These are phyloP conservation scores for Drosophila affinis DNA, from an alignment of 2,888 invertebrate species.

Conservation along the genomic window DNA sequence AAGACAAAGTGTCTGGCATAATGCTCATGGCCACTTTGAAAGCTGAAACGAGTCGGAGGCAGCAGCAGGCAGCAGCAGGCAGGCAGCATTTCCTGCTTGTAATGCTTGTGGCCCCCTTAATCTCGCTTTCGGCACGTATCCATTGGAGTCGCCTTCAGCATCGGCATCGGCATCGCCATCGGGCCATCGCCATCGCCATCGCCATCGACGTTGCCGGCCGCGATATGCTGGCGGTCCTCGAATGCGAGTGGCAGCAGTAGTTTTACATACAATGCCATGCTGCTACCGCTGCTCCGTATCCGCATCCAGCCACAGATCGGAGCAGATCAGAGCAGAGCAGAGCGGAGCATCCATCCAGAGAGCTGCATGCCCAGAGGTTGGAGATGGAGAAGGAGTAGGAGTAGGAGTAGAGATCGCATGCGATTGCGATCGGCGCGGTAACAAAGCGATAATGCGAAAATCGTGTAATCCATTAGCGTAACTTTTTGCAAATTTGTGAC, in stretches of 20 bases:
- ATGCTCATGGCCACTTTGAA: conserved; percentile 73
- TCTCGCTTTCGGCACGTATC: conserved; percentile 70
- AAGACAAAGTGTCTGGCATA: conserved; percentile 77
- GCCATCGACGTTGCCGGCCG: conserved; percentile 23
- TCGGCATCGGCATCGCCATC: background rate
- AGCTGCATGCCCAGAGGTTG: background rate
- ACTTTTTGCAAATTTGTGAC: conserved; percentile 84
- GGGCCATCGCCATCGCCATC: background rate
- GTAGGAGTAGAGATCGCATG: conserved; percentile 70
- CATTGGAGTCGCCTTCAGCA: background rate
- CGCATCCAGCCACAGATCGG: conserved; percentile 36
- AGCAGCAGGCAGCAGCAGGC: conserved; percentile 7
- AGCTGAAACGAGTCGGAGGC: conserved; percentile 63
- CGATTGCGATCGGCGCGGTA: conserved; percentile 78
- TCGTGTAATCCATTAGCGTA: conserved; percentile 84
- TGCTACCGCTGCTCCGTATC: conserved; percentile 32
- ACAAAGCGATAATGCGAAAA: conserved; percentile 84
- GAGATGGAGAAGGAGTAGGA: background rate
- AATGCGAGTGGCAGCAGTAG: conserved; percentile 58
- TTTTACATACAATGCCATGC: conserved; percentile 75
- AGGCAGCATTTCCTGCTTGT: conserved; percentile 72
- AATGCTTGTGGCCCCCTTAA: conserved; percentile 67
- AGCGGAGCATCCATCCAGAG: background rate
- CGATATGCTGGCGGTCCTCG: conserved; percentile 62
- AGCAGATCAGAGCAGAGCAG: background rate